A percentile compares a stretch with the other conserved stretches of the same genome.
Evolutionary conservation across 2,797 vertebrate genomes (phyloP).

Genomic region (Peromyscus eremicus): DNA sequence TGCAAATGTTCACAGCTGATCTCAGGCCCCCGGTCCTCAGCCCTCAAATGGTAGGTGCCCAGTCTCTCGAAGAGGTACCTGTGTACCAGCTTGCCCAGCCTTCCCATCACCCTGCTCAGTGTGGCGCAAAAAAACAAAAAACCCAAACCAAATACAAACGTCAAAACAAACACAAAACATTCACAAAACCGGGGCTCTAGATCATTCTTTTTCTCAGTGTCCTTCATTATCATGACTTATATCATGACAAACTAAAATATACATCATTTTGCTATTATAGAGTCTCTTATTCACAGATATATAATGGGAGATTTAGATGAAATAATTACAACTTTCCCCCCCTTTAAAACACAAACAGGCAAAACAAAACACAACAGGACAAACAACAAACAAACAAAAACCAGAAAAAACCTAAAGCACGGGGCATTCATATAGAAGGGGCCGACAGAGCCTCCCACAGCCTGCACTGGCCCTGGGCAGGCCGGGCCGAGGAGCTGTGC

Average conservation of each 20-base stretch:
- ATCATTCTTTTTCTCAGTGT: slow-evolving; percentile 71
- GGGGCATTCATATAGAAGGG: not conserved
- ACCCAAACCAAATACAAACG: slow-evolving; percentile 40
- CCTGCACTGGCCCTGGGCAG: fast-evolving
- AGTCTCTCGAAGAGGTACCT: slow-evolving; percentile 67
- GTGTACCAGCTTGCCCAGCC: slow-evolving; percentile 54
- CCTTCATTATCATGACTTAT: slow-evolving; percentile 8
- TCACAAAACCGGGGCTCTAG: slow-evolving; percentile 74
- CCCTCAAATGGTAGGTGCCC: slow-evolving; percentile 61
- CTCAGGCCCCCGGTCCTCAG: slow-evolving; percentile 80
- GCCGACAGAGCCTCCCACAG: not conserved
- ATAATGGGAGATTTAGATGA: slow-evolving; percentile 86
- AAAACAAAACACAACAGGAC: slow-evolving; percentile 34
- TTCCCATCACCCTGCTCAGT: slow-evolving; percentile 66
- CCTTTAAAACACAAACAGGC: slow-evolving; percentile 39
- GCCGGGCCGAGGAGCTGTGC: fast-evolving
- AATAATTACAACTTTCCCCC: slow-evolving; percentile 83
- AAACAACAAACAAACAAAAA: not conserved
- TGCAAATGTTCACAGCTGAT: slow-evolving; percentile 88
- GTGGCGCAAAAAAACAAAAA: slow-evolving; percentile 81
- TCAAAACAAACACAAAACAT: slow-evolving; percentile 44
- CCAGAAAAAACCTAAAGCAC: not conserved
- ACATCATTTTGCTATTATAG: slow-evolving; percentile 78
- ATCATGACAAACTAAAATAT: slow-evolving; percentile 81
- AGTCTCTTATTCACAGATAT: slow-evolving; percentile 87